Evolutionary conservation across 2,888 invertebrate genomes (phyloP), one percentile per base, ranked within the genome.

Genomic region (Quadroppia sp.): DNA sequence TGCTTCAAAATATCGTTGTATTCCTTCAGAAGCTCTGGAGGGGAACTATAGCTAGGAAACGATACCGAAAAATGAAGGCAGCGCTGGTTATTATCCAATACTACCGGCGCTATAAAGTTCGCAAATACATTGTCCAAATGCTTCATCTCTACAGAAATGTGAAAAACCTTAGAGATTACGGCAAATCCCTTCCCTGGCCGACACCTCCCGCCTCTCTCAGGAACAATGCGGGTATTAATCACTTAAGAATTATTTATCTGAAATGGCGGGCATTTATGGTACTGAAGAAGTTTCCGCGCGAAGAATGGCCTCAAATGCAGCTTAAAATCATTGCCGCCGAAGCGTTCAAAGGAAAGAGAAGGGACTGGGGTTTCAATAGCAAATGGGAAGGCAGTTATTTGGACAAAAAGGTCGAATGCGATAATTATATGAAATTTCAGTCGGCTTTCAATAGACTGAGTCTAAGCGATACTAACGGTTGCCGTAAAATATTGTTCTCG

Each of bases 11-110:
- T 75, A 94, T 99, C 78, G 93, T 94, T 73, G 88, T 92, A 40
- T 86, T 96, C 80, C 86, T 99, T 78, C 98, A 99, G 85, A 98
- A 97, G 85, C 80, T 83, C 83, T 94, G 95, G 88, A 87, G 97
- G 79, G 98, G 94, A 30, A 86, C 87, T 0, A 81, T 90, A 30
- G 91, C 91, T 13, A 85, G 98, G 28, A 86, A 87, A 80, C 87
- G 89, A 71, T 95, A 91, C 83, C 88, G 89, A 82, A 88, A 88
- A 83, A 90, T 96, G 87, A 88, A 88, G 82, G 97, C 98, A 0
- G 90, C 93, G 0, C 83, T 90, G 78, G 82, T 85, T 75, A 96
- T 98, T 80, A 89, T 90, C 83, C 86, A 87, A 73, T 88, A 89
- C 11, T 98, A 94, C 85, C 86, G 90, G 73, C 85, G 86, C 71